Percentiles rank a stretch among this genome's conserved stretches.
phyloP scores from a whole-genome alignment of 2,888 invertebrate genomes.

The Calameuta filiformis region DNA sequence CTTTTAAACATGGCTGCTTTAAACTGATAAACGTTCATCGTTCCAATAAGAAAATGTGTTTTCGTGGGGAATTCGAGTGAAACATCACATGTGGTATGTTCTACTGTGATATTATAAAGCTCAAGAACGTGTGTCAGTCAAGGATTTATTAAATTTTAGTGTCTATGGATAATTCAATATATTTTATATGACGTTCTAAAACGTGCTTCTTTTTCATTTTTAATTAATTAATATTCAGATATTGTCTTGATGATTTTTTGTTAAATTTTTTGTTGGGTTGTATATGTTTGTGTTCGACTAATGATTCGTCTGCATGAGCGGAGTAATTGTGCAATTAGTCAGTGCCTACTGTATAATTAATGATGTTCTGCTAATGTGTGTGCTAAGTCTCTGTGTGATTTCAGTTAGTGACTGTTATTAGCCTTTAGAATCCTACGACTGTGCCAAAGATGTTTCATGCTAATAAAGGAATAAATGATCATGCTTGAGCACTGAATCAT shows the following conservation, averaged over 20 bases:
- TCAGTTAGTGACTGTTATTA: neutral
- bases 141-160: neutral
- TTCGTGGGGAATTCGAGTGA: neutral
- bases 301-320: neutral
- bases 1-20: slow-evolving; percentile 6
- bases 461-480: neutral
- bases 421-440: neutral
- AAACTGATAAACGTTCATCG: neutral
- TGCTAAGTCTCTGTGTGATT: neutral
- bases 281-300: neutral
- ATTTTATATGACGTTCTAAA: neutral
- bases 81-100: neutral
- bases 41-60: neutral
- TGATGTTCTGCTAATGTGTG: neutral
- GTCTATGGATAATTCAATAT: neutral
- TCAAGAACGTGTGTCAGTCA: neutral
- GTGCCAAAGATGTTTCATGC: neutral
- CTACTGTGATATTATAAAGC: neutral
- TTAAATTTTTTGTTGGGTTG: neutral
- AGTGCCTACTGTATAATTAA: neutral
- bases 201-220: neutral
- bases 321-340: neutral
- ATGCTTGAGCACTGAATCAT: neutral
- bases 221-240: neutral
- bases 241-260: neutral